Conservation (phyloP, 2,888 invertebrate species). For the Lasioglossum zephyrum region DNA sequence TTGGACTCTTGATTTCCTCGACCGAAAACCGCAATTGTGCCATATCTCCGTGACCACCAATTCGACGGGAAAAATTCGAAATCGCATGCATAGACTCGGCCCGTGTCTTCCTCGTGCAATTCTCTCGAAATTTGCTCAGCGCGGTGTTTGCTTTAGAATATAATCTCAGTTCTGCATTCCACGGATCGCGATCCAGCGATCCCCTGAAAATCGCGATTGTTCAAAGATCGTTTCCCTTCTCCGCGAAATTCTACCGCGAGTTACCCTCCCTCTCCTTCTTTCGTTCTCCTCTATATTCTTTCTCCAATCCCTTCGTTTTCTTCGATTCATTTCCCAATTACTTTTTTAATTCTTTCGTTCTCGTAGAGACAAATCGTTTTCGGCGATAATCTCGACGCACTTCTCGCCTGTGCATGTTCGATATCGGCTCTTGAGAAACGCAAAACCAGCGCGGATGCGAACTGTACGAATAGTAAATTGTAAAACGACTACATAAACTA, state of each 20-base stretch:
- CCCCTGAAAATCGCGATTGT: conserved; percentile 1
- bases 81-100: conserved; percentile 40
- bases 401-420: conserved; percentile 58
- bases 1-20: background rate
- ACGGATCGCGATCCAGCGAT: conserved; percentile 55
- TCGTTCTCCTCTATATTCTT: background rate
- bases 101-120: conserved; percentile 47
- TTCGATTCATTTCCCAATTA: background rate
- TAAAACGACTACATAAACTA: conserved; percentile 80
- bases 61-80: conserved; percentile 31
- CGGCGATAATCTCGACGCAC: conserved; percentile 56
- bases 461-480: conserved; percentile 79
- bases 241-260: conserved; percentile 10
- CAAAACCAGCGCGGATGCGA: conserved; percentile 72
- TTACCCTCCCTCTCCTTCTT: background rate
- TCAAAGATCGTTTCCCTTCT: background rate
- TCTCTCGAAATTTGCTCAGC: conserved; percentile 17
- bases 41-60: conserved; percentile 63
- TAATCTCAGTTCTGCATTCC: conserved; percentile 68
- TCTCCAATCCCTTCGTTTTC: background rate
- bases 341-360: conserved; percentile 24
- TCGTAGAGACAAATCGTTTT: conserved; percentile 35
- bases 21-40: conserved; percentile 63
- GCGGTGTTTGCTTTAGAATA: conserved; percentile 48
- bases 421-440: conserved; percentile 55